phyloP scores from a whole-genome alignment of 2,113 vertebrate genomes.

The Emydocephalus ijimae region DNA sequence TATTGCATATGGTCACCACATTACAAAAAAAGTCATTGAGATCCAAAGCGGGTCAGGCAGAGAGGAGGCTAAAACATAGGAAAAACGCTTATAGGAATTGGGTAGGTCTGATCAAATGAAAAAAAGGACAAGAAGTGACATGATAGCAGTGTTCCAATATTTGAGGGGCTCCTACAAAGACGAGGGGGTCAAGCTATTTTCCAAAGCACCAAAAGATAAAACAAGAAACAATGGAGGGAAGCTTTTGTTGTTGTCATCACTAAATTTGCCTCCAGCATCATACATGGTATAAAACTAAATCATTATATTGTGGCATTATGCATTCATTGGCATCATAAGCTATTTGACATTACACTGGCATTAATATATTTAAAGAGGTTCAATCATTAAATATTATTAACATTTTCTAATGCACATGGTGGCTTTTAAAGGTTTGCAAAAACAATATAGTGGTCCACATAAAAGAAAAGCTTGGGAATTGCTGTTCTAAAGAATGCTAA shows the following conservation, averaged over 20 bases:
- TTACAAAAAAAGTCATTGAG: neutral
- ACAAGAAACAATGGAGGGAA: neutral
- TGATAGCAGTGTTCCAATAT: neutral
- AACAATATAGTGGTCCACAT: neutral
- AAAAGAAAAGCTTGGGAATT: neutral
- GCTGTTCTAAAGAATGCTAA: neutral
- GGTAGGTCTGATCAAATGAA: neutral
- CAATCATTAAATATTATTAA: neutral
- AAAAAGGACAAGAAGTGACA: neutral
- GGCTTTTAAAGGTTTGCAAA: neutral
- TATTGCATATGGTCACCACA: neutral
- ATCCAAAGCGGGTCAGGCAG: neutral
- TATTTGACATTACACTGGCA: neutral
- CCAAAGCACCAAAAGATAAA: neutral
- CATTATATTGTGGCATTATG: neutral
- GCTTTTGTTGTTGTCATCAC: neutral
- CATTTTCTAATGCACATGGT: neutral
- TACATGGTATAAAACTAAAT: neutral
- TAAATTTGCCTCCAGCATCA: neutral
- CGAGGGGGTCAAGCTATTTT: neutral
- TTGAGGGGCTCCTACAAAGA: neutral
- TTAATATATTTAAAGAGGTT: neutral
- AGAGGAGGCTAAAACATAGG: neutral
- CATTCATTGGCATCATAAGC: neutral
- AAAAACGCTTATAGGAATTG: neutral